phyloP scores from a whole-genome alignment of 2,797 vertebrate species.

The Parotocinclus haroldoi region DNA sequence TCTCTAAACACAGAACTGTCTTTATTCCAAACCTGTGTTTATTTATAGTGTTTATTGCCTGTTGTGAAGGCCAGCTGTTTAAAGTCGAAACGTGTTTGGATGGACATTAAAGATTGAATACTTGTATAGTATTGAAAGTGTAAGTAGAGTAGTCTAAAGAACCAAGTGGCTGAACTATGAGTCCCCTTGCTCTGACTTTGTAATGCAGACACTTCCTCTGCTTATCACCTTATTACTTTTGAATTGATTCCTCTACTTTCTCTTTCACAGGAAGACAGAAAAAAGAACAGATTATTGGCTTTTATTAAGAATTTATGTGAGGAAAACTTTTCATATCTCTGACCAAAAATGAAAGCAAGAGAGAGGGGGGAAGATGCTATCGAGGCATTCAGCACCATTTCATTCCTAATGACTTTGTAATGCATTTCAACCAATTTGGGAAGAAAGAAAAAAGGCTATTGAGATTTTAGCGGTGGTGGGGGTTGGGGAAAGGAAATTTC shows the following conservation, averaged over 20 bases:
- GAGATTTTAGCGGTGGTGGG: not conserved
- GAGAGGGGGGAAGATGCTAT: constrained; percentile 49
- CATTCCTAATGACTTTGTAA: constrained; percentile 60
- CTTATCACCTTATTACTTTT: constrained; percentile 34
- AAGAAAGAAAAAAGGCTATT: constrained; percentile 11
- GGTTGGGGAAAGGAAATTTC: not conserved
- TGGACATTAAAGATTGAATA: too few species aligned
- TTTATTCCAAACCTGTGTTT: too few species aligned
- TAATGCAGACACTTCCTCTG: constrained; percentile 28
- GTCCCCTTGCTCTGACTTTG: constrained; percentile 34
- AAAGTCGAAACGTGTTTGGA: too few species aligned
- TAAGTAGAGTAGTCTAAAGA: too few species aligned
- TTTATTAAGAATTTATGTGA: not conserved
- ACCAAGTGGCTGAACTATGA: too few species aligned
- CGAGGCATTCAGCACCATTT: constrained; percentile 52
- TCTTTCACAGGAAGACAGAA: not conserved
- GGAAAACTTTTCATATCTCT: not conserved
- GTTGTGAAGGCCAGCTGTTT: too few species aligned
- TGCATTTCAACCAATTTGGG: constrained; percentile 60
- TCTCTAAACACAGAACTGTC: too few species aligned
- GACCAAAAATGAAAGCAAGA: not conserved
- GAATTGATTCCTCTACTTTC: constrained; percentile 1
- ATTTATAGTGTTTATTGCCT: too few species aligned
- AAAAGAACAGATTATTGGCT: not conserved
- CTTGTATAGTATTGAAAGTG: too few species aligned